A percentile compares a stretch with the other conserved stretches of the same genome.
Conservation (phyloP, 2,113 vertebrate genomes). For the Hemibagrus wyckioides region DNA sequence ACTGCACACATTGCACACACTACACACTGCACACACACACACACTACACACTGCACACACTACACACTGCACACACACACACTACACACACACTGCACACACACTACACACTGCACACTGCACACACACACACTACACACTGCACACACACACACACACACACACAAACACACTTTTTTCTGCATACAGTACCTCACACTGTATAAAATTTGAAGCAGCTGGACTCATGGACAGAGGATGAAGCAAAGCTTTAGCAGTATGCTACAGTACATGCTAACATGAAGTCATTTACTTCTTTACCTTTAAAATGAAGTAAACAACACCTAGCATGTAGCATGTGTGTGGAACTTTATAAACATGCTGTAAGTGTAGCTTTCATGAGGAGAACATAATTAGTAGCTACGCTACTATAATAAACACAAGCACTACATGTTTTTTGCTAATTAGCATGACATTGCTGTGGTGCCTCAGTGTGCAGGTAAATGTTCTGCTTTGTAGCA, state of each 20-base stretch:
- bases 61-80: background rate
- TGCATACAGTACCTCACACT: too few species aligned
- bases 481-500: background rate
- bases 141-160: background rate
- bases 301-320: background rate
- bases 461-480: background rate
- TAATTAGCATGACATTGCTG: background rate
- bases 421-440: background rate
- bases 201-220: background rate
- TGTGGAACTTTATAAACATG: background rate
- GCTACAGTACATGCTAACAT: background rate
- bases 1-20: background rate
- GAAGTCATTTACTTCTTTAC: background rate
- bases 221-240: background rate
- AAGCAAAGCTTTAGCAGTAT: background rate
- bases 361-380: background rate
- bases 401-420: background rate
- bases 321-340: background rate
- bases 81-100: background rate
- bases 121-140: background rate
- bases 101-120: slow-evolving; percentile 20
- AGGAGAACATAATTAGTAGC: background rate
- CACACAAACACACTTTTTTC: too few species aligned
- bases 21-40: background rate
- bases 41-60: background rate